Evolutionary conservation across 2,888 invertebrate species (phyloP).

Genomic region (Pheosia tremula): DNA sequence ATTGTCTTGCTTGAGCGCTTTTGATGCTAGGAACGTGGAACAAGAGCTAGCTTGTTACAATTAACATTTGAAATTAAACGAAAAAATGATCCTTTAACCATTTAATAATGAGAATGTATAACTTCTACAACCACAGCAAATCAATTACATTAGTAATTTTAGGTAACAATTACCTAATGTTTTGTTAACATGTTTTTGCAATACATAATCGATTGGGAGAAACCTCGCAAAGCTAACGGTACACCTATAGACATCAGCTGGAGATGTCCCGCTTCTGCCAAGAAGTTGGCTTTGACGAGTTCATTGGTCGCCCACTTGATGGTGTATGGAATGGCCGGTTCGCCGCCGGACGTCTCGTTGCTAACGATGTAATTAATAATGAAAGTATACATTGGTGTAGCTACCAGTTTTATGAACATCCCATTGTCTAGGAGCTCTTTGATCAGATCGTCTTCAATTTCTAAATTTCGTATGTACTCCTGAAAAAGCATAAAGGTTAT

Average conservation of each 20-base stretch:
- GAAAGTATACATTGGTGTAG: slow-evolving; percentile 61
- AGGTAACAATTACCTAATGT: slow-evolving; percentile 26
- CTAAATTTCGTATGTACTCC: slow-evolving; percentile 52
- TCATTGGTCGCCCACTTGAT: slow-evolving; percentile 61
- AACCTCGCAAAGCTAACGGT: slow-evolving; percentile 65
- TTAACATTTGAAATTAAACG: neutral
- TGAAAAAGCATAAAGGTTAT: slow-evolving; percentile 39
- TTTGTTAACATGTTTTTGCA: slow-evolving; percentile 51
- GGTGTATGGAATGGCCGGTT: slow-evolving; percentile 45
- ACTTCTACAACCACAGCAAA: slow-evolving; percentile 11
- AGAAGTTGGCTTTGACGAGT: slow-evolving; percentile 55
- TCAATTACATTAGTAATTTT: neutral
- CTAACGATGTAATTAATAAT: slow-evolving; percentile 62
- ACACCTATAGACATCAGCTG: slow-evolving; percentile 57
- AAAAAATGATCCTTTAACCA: slow-evolving; percentile 21
- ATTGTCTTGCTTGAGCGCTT: too few relatives aligned
- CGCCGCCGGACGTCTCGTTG: slow-evolving; percentile 35
- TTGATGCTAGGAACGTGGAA: too few relatives aligned
- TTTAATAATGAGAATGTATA: slow-evolving; percentile 36
- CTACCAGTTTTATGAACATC: slow-evolving; percentile 66
- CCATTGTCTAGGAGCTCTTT: slow-evolving; percentile 66
- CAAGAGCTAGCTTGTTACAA: too few relatives aligned
- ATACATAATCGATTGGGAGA: slow-evolving; percentile 64
- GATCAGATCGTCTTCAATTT: slow-evolving; percentile 67
- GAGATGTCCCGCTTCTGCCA: slow-evolving; percentile 74